Evolutionary conservation across 2,888 invertebrate genomes (phyloP), one percentile per base, ranked within the genome.

Genomic region (Andrena praecox): DNA sequence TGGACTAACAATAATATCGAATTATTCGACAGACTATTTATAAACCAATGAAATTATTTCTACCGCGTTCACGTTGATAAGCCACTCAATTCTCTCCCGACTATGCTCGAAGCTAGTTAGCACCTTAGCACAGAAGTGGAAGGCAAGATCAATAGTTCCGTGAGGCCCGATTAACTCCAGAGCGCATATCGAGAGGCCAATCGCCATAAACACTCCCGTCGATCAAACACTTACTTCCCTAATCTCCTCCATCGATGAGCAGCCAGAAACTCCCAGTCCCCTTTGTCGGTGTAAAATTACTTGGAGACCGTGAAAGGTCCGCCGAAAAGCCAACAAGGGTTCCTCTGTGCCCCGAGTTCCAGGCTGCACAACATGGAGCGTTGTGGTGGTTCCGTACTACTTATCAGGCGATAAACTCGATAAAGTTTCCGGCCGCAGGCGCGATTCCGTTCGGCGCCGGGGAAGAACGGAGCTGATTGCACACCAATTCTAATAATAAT

Each of bases 381-480:
- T 29, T 29, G 59, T 29, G 35, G 59, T 29, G 35, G 27, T 27
- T 35, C 24, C 35, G 20, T 48, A 72, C 60, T 72, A 20, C 20
- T 20, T 20, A 77, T 72, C 60, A 6, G 62, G 72, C 72, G 77
- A 82, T 82, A 82, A 82, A 63, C 24, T 75, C 71, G 79, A 82
- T 82, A 68, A 82, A 63, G 27, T 56, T 62, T 54, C 62, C 33
- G 71, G 52, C 50, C 20, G 63, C 24, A 20, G 42, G 54, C 48
- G 1, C 54, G 35, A 50, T 63, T 42, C 66, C 27, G 33, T 20
- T 16, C 24, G 20, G 24, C 31, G 24, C 24, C 10, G 54, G 27
- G 24, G 8, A 27, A 27, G 7, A 56, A 10, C 0, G 48, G 52
- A 56, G 29, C 42, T 42, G 42, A 20, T 59, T 56, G 24, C 24